Evolutionary conservation across 1,140 invertebrate genomes (phyloP), one percentile per base, ranked within the genome.

Genomic region (Acarapis woodi): DNA sequence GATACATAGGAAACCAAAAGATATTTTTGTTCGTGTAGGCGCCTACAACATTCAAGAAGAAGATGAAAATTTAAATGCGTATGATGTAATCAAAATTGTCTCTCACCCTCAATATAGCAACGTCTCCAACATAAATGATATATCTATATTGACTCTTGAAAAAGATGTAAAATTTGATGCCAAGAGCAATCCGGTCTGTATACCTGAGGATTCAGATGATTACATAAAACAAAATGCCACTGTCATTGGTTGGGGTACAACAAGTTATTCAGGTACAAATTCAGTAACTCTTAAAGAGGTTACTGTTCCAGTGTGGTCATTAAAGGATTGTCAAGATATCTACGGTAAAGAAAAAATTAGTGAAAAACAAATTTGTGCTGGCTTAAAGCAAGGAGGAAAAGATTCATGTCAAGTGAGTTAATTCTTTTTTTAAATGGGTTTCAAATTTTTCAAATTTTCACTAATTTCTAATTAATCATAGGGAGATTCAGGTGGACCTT

Each of bases 331-430:
- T 16, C 15, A n/a, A 3, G 19, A 32, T 2, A 10, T 32, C 3
- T 28, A 28, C 25, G 25, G 14, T 28, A 14, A 14, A 8, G 14
- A 14, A 8, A 28, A 28, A 14, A 14, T 9, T 14, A 28, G 8
- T 8, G 71, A 33, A 43, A 58, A 0, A 60, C 62, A 0, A 64
- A 30, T 82, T 1, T 85, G 77, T 48, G 78, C 75, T 6, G 76
- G 75, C 6, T 66, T 60, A 39, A 49, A 61, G 19, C 38, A 48
- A 4, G 74, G 73, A 1, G 68, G 69, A n/a, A 71, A 71, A 49
- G 76, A 80, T 53, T 67, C 74, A 6, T 82, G 76, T 48, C 69
- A 49, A 32, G 49, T 45, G 33, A n/a, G 19, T 21, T 32, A 14
- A 14, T 32, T 32, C 2, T 5, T 6, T 3, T 2, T 14, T 3